Percentiles rank a stretch among this genome's conserved stretches.
phyloP scores from a whole-genome alignment of 2,113 vertebrate genomes.

The Eolophus roseicapilla region DNA sequence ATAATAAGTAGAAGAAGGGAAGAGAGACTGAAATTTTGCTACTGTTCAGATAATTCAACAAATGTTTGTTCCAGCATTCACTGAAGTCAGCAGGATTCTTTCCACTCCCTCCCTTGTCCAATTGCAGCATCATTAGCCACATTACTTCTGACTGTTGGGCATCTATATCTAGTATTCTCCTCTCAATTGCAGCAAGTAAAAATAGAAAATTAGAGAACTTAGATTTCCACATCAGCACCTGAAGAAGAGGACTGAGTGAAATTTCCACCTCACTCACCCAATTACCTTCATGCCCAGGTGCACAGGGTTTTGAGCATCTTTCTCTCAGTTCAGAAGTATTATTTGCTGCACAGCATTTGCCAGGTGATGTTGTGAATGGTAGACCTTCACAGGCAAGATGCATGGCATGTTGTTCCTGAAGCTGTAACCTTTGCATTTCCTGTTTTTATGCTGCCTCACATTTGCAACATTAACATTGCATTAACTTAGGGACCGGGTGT shows the following conservation, averaged over 20 bases:
- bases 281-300: neutral
- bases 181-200: constrained; percentile 46
- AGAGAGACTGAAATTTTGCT: neutral
- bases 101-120: neutral
- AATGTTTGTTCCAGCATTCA: constrained; percentile 12
- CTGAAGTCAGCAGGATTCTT: constrained; percentile 41
- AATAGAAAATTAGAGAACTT: constrained; percentile 38
- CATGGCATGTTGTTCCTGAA: neutral
- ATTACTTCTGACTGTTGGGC: constrained; percentile 25
- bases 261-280: neutral
- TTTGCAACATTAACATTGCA: neutral
- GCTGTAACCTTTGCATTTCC: neutral
- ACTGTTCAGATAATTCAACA: neutral
- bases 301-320: constrained; percentile 18
- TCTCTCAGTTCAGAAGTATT: neutral
- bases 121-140: constrained; percentile 45
- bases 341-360: neutral
- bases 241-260: neutral
- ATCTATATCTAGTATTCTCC: constrained; percentile 9
- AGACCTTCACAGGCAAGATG: neutral
- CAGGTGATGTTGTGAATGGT: neutral
- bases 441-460: neutral
- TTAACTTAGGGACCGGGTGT: neutral
- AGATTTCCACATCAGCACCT: constrained; percentile 2
- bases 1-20: neutral